A percentile compares a stretch with the other conserved stretches of the same genome.
Conservation (phyloP, 2,113 vertebrate species). For the Centropus unirufus region DNA sequence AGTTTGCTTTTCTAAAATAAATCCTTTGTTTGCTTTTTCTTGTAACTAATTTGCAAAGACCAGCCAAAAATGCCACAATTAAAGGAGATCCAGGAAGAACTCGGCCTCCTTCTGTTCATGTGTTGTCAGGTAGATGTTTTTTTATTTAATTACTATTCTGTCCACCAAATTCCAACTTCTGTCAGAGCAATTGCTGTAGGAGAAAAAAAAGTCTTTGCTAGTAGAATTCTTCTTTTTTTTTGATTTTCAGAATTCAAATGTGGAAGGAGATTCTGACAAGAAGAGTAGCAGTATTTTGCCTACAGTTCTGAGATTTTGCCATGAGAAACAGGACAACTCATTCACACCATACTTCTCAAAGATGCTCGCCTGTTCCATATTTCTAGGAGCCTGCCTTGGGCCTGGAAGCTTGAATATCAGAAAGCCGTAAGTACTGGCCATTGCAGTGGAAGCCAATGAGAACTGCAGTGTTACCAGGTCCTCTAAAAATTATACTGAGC, state of each 20-base stretch:
- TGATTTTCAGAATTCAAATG: not conserved
- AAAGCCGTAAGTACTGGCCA: not conserved
- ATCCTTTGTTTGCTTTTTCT: not conserved
- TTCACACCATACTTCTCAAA: not conserved
- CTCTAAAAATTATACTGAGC: not conserved
- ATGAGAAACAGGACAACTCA: not conserved
- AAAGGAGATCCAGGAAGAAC: not conserved
- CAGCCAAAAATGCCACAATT: not conserved
- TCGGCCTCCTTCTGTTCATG: not conserved
- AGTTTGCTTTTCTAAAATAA: not conserved
- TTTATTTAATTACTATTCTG: not conserved
- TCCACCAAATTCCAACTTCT: not conserved
- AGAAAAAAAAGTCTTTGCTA: not conserved
- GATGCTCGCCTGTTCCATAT: not conserved
- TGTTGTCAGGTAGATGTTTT: not conserved
- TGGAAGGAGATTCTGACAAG: not conserved
- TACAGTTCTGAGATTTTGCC: not conserved
- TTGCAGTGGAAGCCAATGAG: not conserved
- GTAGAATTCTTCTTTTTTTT: not conserved
- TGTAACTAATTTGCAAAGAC: not conserved
- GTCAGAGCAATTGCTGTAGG: not conserved
- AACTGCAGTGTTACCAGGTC: not conserved
- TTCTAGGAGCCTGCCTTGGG: not conserved
- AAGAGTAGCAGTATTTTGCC: not conserved
- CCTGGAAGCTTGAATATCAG: not conserved